These are phyloP conservation scores for Parotia lawesii DNA, from an alignment of 2,113 vertebrate species.

Conservation along the genomic window DNA sequence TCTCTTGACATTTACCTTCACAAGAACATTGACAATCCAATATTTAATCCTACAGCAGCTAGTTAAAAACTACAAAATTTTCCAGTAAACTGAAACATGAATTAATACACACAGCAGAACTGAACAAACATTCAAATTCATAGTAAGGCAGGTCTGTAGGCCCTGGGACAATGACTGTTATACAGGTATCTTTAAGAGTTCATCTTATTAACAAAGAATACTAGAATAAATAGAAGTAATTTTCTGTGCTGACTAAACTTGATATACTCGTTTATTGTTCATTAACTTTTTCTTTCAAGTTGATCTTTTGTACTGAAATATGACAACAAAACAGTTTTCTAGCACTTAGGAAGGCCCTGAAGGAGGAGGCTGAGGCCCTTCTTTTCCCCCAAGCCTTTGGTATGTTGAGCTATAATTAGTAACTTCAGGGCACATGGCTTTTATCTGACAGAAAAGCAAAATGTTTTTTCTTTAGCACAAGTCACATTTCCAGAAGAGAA, in stretches of 20 bases:
- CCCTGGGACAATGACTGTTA: background rate
- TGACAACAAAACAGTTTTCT: background rate
- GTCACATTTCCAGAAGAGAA: background rate
- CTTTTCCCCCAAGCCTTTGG: background rate
- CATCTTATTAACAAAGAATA: background rate
- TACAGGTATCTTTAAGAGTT: background rate
- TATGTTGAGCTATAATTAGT: background rate
- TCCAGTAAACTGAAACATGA: background rate
- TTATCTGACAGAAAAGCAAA: background rate
- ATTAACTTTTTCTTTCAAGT: background rate
- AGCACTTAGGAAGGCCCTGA: background rate
- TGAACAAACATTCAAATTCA: background rate
- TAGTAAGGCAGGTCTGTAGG: background rate
- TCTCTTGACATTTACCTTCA: background rate
- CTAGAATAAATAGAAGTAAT: background rate
- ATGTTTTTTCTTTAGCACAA: background rate
- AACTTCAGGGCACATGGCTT: background rate
- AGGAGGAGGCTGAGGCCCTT: background rate
- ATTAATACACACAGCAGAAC: background rate
- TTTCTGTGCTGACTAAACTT: background rate
- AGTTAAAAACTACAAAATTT: background rate
- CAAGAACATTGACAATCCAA: background rate
- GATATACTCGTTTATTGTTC: background rate
- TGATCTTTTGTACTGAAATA: background rate
- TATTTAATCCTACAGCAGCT: background rate